phyloP scores from a whole-genome alignment of 2,113 vertebrate species.

The Lynx canadensis region DNA sequence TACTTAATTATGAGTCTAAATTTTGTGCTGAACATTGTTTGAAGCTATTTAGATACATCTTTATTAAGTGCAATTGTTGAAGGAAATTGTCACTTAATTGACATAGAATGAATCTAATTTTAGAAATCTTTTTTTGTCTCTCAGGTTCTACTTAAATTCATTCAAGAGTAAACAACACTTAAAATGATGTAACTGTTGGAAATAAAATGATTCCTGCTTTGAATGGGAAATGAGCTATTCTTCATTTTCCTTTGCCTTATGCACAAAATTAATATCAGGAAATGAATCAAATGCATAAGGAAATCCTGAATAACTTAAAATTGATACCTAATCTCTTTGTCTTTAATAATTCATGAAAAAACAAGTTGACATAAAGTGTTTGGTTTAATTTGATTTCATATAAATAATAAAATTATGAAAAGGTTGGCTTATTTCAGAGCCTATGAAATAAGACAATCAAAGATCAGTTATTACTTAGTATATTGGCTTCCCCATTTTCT shows the following conservation, averaged over 20 bases:
- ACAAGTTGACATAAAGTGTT: neutral
- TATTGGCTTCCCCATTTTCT: neutral
- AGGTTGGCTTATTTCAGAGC: neutral
- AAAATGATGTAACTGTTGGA: neutral
- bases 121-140: neutral
- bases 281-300: neutral
- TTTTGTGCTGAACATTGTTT: neutral
- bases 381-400: neutral
- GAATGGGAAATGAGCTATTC: neutral
- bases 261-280: neutral
- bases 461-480: neutral
- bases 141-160: neutral
- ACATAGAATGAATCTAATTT: conserved; percentile 54
- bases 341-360: neutral
- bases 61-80: neutral
- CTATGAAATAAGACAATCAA: neutral
- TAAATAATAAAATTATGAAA: neutral
- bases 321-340: neutral
- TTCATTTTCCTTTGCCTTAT: neutral
- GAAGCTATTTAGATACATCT: neutral
- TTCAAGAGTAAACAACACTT: neutral
- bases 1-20: neutral
- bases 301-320: conserved; percentile 10
- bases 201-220: neutral
- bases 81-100: neutral